These are phyloP conservation scores for Mimachlamys varia DNA, from an alignment of 2,888 invertebrate genomes.

Conservation along the genomic window DNA sequence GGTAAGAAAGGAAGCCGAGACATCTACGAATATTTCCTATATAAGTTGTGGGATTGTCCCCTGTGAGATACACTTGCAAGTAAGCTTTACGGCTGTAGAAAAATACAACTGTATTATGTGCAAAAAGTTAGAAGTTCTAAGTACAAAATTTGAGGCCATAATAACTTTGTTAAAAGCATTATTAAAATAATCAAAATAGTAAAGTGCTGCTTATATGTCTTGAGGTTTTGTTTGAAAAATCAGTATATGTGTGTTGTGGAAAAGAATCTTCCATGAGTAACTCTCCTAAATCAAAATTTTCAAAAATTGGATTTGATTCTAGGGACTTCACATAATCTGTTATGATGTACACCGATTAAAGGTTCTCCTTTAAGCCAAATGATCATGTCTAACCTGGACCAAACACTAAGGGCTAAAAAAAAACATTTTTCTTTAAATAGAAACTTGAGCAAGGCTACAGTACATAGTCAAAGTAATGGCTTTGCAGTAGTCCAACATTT, in stretches of 20 bases:
- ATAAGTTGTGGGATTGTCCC: slow-evolving; percentile 19
- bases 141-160: slow-evolving; percentile 25
- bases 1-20: not conserved
- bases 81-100: slow-evolving; percentile 9
- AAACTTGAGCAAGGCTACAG: too few relatives aligned
- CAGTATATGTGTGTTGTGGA: not conserved
- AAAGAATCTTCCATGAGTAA: too few relatives aligned
- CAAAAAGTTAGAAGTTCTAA: not conserved
- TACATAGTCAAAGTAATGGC: too few relatives aligned
- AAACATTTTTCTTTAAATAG: too few relatives aligned
- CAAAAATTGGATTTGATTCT: too few relatives aligned
- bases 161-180: not conserved
- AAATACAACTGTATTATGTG: not conserved
- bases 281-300: too few relatives aligned
- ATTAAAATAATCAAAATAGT: not conserved
- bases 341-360: too few relatives aligned
- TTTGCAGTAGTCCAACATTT: too few relatives aligned
- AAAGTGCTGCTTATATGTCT: not conserved
- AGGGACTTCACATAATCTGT: too few relatives aligned
- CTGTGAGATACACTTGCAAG: not conserved
- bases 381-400: too few relatives aligned
- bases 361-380: too few relatives aligned
- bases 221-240: not conserved
- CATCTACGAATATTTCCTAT: not conserved
- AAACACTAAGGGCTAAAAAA: too few relatives aligned